Conservation (phyloP, 2,797 vertebrate genomes). For the Telmatherina bonti region DNA sequence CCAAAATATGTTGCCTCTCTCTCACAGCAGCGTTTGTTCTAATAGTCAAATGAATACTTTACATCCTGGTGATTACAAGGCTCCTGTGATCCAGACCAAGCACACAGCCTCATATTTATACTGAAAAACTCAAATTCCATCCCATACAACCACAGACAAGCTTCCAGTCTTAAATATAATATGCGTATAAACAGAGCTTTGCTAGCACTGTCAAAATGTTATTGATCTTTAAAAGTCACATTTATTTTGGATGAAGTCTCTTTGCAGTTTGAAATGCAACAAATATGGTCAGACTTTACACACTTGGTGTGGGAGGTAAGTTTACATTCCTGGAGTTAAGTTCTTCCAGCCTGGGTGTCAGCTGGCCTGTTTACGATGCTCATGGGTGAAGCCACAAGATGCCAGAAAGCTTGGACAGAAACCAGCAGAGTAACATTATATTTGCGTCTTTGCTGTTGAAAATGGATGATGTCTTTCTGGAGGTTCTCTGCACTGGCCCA, state of each 20-base stretch:
- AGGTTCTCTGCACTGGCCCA: background rate
- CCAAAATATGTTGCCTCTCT: slow-evolving; percentile 47
- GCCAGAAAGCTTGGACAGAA: slow-evolving; percentile 19
- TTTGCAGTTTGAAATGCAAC: slow-evolving; percentile 10
- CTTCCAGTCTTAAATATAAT: slow-evolving; percentile 30
- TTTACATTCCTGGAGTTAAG: slow-evolving; percentile 43
- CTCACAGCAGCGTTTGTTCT: slow-evolving; percentile 10
- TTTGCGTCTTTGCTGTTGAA: slow-evolving; percentile 21
- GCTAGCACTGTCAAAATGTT: slow-evolving; percentile 30
- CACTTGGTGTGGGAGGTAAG: slow-evolving; percentile 17
- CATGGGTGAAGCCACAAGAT: slow-evolving; percentile 30
- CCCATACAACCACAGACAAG: slow-evolving; percentile 32
- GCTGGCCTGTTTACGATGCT: slow-evolving; percentile 44
- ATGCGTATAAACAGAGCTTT: slow-evolving; percentile 24
- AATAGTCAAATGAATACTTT: slow-evolving; percentile 23
- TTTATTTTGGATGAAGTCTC: slow-evolving; percentile 14
- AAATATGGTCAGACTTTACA: slow-evolving; percentile 2
- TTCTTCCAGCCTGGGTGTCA: slow-evolving; percentile 46
- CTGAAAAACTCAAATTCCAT: slow-evolving; percentile 31
- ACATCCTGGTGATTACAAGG: slow-evolving; percentile 5
- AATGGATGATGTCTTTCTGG: slow-evolving; percentile 9
- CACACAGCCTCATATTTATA: slow-evolving; percentile 22
- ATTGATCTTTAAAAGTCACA: slow-evolving; percentile 41
- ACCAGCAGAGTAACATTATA: slow-evolving; percentile 22
- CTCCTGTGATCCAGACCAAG: slow-evolving; percentile 12